Evolutionary conservation across 2,797 vertebrate species (phyloP).

Genomic region (Acrossocheilus wenchowensis): DNA sequence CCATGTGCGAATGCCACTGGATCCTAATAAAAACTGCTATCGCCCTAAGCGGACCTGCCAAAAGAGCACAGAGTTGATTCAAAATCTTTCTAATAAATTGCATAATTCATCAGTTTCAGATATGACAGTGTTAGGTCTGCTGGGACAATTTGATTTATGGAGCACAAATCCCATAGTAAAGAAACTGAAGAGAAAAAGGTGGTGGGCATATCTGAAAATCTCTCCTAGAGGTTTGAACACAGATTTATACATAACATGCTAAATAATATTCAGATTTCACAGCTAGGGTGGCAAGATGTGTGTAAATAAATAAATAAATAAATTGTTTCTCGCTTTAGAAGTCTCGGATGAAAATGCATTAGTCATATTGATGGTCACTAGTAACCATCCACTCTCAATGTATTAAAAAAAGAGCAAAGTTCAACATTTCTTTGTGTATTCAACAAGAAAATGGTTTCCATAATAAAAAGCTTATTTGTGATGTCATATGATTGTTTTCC

Average conservation of each 20-base stretch:
- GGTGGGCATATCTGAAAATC: neutral
- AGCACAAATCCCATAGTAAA: neutral
- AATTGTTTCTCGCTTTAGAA: neutral
- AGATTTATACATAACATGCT: neutral
- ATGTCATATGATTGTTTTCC: neutral
- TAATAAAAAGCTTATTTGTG: neutral
- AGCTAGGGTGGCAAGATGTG: neutral
- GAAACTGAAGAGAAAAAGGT: neutral
- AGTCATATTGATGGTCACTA: neutral
- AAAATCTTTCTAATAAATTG: slow-evolving; percentile 40
- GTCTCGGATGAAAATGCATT: neutral
- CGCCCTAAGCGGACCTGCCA: neutral
- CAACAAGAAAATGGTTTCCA: neutral
- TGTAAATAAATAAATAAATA: too few species aligned
- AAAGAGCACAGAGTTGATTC: neutral
- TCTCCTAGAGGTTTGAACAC: neutral
- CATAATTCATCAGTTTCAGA: slow-evolving; percentile 28
- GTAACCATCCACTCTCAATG: neutral
- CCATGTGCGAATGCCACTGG: neutral
- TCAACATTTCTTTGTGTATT: neutral
- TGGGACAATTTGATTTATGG: slow-evolving; percentile 32
- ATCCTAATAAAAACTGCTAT: slow-evolving; percentile 34
- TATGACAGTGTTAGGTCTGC: neutral
- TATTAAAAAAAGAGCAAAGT: neutral
- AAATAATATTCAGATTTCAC: neutral